Base-by-base conservation (phyloP, 1,140 invertebrate species). In the Drosophila hydei region DNA sequence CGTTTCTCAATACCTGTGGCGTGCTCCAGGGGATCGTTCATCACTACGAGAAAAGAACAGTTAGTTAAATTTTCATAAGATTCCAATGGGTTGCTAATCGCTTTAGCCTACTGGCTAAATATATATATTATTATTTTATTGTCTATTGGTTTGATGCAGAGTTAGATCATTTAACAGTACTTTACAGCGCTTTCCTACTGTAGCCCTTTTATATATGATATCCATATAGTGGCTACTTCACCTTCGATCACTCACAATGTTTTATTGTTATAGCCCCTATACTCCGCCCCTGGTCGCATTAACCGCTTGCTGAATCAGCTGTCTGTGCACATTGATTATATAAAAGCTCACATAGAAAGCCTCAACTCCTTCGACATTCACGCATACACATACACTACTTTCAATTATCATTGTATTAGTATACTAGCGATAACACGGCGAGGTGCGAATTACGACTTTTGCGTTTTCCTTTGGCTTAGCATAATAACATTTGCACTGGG, bases 1-100 rank as follows among this genome's bases (percentile, higher is more conserved):
- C 95, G 95, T 92, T 97, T 97, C 91, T 99, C 98, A 30, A 97
- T 83, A 79, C 98, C 98, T 63, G 97, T 98, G 1, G 98, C 96
- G 92, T 98, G 97, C 81, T 99, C 98, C 77, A 98, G 74, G 11
- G 96, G 96, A 92, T 98, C 97, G 30, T 96, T 92, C 93, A 97
- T 94, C 92, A 93, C 94, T 94, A 92, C 58, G 91, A 91, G 42
- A 60, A 69, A 14, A 33, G 16, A 27, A 45, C 5, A 40, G 1
- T 42, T 42, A 14, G 38, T 7, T 42, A 4, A 42, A 11, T 40
- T 40, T n/a, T 38, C n/a, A 38, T 9, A 38, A 40, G n/a, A n/a
- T n/a, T n/a, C n/a, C n/a, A n/a, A n/a, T n/a, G n/a, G n/a, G n/a
- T n/a, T n/a, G n/a, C n/a, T n/a, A n/a, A n/a, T n/a, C n/a, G n/a